These are phyloP conservation scores for Sesia apiformis DNA, from an alignment of 2,888 invertebrate genomes.

Conservation along the genomic window DNA sequence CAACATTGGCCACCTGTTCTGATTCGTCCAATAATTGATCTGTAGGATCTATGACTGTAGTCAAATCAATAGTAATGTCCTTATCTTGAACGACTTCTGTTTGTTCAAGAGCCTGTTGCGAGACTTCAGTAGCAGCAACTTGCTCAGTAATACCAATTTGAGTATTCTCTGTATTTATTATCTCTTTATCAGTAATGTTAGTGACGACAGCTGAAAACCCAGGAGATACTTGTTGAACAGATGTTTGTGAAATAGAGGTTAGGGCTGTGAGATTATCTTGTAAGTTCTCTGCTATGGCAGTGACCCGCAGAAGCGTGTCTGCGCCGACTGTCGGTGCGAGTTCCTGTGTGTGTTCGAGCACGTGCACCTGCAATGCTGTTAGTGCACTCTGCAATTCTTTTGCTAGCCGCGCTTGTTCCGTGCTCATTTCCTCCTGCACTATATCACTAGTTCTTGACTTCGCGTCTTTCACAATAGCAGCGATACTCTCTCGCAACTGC, in stretches of 20 bases:
- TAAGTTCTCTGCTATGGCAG: neutral
- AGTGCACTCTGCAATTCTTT: neutral
- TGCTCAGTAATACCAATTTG: no score
- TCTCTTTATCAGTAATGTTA: no score
- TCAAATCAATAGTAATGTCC: no score
- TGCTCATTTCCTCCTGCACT: neutral
- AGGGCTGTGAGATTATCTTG: neutral
- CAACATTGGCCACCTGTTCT: no score
- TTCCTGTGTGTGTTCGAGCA: neutral
- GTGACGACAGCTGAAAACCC: neutral
- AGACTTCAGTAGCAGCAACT: no score
- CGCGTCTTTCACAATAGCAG: slow-evolving; percentile 4
- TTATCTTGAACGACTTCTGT: no score
- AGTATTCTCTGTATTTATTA: no score
- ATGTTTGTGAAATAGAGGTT: neutral
- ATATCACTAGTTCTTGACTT: neutral
- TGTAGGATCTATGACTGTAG: no score
- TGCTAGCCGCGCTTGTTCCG: neutral
- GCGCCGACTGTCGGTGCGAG: neutral
- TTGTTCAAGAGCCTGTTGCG: no score
- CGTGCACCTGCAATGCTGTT: neutral
- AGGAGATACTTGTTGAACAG: neutral
- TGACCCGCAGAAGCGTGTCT: neutral
- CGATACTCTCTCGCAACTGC: slow-evolving; percentile 14
- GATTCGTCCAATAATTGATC: no score